These are phyloP conservation scores for Acanthosepion pharaonis DNA, from an alignment of 2,888 invertebrate species.

Conservation along the genomic window DNA sequence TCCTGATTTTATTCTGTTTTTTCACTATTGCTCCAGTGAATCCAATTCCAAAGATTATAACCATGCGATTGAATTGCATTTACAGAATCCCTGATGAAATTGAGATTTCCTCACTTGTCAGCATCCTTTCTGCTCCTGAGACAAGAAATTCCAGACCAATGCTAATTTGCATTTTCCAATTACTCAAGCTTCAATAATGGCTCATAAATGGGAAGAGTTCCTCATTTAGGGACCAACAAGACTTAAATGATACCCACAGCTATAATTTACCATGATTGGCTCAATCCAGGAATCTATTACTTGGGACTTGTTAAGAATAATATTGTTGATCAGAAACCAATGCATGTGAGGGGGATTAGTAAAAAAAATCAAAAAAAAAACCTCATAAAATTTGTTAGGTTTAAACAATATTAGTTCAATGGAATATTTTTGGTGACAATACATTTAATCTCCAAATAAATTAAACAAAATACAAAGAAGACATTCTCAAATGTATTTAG, in stretches of 20 bases:
- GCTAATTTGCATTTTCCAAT: slow-evolving; percentile 33
- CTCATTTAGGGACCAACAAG: slow-evolving; percentile 33
- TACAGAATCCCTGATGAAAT: slow-evolving; percentile 14
- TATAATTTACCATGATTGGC: slow-evolving; percentile 22
- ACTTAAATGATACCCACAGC: slow-evolving; percentile 33
- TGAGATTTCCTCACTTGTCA: background rate
- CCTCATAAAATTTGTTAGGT: background rate
- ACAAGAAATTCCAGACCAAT: background rate
- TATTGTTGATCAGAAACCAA: slow-evolving; percentile 18
- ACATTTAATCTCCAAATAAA: slow-evolving; percentile 16
- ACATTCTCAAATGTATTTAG: slow-evolving; percentile 8
- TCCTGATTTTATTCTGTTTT: background rate
- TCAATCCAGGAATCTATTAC: slow-evolving; percentile 33
- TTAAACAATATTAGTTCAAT: slow-evolving; percentile 18
- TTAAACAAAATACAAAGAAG: slow-evolving; percentile 20
- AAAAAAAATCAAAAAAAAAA: background rate
- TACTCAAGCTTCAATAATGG: slow-evolving; percentile 33
- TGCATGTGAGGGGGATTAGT: background rate
- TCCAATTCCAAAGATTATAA: background rate
- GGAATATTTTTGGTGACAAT: slow-evolving; percentile 33
- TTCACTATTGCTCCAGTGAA: background rate
- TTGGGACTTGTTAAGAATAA: background rate
- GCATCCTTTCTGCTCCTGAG: background rate
- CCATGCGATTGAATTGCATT: background rate
- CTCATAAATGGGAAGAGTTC: background rate